A percentile compares a stretch with the other conserved stretches of the same genome.
Conservation (phyloP, 1,140 invertebrate species). For the Meloidogyne floridensis region DNA sequence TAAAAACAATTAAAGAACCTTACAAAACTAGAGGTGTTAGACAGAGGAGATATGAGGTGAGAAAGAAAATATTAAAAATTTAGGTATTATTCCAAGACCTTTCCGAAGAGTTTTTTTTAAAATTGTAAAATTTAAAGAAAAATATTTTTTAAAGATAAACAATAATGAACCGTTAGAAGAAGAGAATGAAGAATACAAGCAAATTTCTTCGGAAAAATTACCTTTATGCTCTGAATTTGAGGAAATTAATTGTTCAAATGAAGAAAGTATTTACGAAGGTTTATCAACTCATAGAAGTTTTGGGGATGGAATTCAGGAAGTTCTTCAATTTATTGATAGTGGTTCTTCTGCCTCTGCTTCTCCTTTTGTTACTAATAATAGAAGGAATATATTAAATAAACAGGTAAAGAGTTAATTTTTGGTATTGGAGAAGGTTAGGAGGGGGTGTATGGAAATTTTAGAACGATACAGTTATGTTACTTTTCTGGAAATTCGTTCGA, state of each 20-base stretch:
- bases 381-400: background rate
- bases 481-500: too few relatives aligned
- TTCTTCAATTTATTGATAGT: slow-evolving; percentile 57
- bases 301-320: slow-evolving; percentile 56
- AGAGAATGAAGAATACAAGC: background rate
- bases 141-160: background rate
- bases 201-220: background rate
- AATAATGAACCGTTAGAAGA: background rate
- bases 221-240: background rate
- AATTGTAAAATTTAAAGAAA: background rate
- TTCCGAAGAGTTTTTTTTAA: too few relatives aligned
- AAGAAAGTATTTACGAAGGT: background rate
- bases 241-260: slow-evolving; percentile 4
- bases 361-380: background rate
- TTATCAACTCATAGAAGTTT: slow-evolving; percentile 48
- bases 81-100: too few relatives aligned
- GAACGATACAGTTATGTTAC: too few relatives aligned
- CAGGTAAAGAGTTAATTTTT: background rate
- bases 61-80: too few relatives aligned
- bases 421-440: background rate
- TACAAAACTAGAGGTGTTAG: background rate
- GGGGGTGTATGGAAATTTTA: too few relatives aligned
- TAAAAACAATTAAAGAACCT: background rate
- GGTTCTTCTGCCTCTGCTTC: background rate
- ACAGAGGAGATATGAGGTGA: too few relatives aligned